Percentiles rank a stretch among this genome's conserved stretches.
Evolutionary conservation across 2,113 vertebrate species (phyloP).

Genomic region (sheep (Ovis aries)): ARS-UI_Ramb_v3.0 NC_056080.1:71231501-71232000

Average conservation of each 20-base stretch:
- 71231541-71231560: not conserved
- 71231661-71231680: not conserved
- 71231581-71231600: not conserved
- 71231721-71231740: not conserved
- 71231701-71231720: not conserved
- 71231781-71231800: not conserved
- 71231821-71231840: not conserved
- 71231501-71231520: not conserved
- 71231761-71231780: not conserved
- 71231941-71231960: not conserved
- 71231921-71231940: not conserved
- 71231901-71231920: not conserved
- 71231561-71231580: not conserved
- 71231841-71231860: not conserved
- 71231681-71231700: not conserved
- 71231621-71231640: not conserved
- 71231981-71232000: not conserved
- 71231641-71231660: not conserved
- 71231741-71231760: not conserved
- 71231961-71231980: not conserved
- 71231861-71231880: not conserved
- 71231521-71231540: not conserved
- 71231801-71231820: not conserved
- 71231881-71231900: not conserved
- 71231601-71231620: not conserved